Conservation (phyloP, 2,888 invertebrate species). For the Drosophila limbata region DNA sequence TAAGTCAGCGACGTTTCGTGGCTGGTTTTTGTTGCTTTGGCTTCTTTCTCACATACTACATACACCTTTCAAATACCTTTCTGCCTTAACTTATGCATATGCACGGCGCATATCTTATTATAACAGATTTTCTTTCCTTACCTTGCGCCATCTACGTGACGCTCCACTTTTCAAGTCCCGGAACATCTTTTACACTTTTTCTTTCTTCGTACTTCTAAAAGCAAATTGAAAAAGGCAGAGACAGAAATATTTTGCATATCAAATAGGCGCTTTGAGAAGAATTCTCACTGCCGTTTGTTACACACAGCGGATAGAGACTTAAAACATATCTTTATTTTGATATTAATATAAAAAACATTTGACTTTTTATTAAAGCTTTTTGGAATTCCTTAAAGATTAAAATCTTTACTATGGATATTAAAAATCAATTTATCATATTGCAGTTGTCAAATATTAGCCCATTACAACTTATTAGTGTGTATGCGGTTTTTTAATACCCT, state of each 20-base stretch:
- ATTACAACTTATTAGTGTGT: too few species aligned
- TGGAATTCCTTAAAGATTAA: not conserved
- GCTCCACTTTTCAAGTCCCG: conserved; percentile 57
- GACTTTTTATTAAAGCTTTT: too few species aligned
- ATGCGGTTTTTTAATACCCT: too few species aligned
- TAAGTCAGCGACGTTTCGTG: conserved; percentile 66
- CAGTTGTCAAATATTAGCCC: too few species aligned
- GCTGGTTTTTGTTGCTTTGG: conserved; percentile 31
- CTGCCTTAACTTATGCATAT: conserved; percentile 68
- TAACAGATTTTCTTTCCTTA: conserved; percentile 65
- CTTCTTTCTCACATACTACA: conserved; percentile 25
- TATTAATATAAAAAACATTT: not conserved
- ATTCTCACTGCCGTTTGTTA: conserved; percentile 1
- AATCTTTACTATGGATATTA: not conserved
- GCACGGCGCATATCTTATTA: conserved; percentile 79
- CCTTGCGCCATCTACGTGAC: conserved; percentile 63
- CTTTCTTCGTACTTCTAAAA: not conserved
- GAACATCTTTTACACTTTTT: conserved; percentile 23
- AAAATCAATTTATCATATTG: too few species aligned
- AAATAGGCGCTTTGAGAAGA: conserved; percentile 15
- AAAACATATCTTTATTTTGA: not conserved
- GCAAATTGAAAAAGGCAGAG: conserved; percentile 30
- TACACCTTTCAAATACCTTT: conserved; percentile 53
- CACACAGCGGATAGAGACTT: not conserved
- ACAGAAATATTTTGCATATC: conserved; percentile 54